Evolutionary conservation across 2,113 vertebrate species (phyloP), one percentile per base, ranked within the genome.

Genomic region (Mirounga angustirostris): DNA sequence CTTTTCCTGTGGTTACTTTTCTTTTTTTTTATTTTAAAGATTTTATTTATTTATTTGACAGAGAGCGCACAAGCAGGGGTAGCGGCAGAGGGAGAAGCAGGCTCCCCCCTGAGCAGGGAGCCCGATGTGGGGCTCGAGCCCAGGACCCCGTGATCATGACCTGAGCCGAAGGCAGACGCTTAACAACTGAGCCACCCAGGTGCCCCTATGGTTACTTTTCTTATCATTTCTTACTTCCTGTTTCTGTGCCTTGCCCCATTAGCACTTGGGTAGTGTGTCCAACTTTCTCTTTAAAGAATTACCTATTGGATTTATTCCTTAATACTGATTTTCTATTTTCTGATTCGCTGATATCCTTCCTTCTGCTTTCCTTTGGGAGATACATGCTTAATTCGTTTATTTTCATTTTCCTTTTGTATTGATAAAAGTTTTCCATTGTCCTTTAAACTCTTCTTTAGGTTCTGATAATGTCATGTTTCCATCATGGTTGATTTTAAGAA

Each of bases 251-350:
- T 74, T 67, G 40, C 73, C 80, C 24, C 33, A 30, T 93, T 63
- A 40, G 73, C 43, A 74, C 24, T 74, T 63, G 67, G 74, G 74
- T 74, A 63, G 30, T 30, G 21, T 59, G 11, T 52, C 43, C 43
- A 93, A 50, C 80, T 93, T 52, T 36, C 21, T 26, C 40, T 24
- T 26, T 69, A 73, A 59, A 50, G 43, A 90, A 79, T 90, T 61
- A 71, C 22, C 80, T 73, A 61, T 74, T 83, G 69, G 15, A 36
- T 83, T 59, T 92, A 61, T 81, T 67, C 43, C 12, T 91, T 91
- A 69, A 67, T 56, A 63, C 11, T 46, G 21, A 63, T 74, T 93
- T 93, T 52, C 65, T 83, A 30, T 76, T 84, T 93, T 61, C 43
- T 76, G 84, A 63, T 69, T 52, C 15, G 33, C 22, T 43, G 21